These are phyloP conservation scores for Trachelus troglodyta DNA, from an alignment of 2,888 invertebrate genomes.

Conservation along the genomic window DNA sequence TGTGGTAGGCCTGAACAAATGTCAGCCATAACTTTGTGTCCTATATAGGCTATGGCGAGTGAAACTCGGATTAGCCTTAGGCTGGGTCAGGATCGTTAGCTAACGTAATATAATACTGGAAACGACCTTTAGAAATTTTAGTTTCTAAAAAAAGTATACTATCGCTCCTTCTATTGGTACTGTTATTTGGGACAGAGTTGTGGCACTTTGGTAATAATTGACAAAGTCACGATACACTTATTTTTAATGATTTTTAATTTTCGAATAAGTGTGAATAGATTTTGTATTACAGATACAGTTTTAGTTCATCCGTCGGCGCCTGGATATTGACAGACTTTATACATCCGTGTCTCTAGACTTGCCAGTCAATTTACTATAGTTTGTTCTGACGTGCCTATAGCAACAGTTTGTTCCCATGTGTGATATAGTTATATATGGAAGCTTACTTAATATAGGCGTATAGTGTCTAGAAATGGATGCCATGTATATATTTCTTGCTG, in stretches of 20 bases:
- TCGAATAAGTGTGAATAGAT: background rate
- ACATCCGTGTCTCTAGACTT: background rate
- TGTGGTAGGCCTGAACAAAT: background rate
- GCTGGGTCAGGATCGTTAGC: background rate
- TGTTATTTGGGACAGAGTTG: background rate
- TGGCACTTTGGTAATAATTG: background rate
- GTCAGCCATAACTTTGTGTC: background rate
- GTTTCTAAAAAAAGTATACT: background rate
- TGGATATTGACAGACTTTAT: background rate
- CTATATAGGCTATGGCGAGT: background rate
- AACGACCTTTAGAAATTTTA: background rate
- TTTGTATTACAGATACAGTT: background rate
- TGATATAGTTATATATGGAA: background rate
- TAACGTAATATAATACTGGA: background rate
- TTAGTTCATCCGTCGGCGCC: background rate
- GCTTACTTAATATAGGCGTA: background rate
- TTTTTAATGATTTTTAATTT: background rate
- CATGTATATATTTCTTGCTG: background rate
- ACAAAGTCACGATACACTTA: background rate
- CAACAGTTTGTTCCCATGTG: background rate
- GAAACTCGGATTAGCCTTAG: background rate
- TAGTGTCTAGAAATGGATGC: background rate
- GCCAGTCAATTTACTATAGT: background rate
- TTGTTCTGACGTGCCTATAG: background rate
- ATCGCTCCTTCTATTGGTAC: background rate